Evolutionary conservation across 2,113 vertebrate genomes (phyloP).

Genomic region (Trinectes maculatus): DNA sequence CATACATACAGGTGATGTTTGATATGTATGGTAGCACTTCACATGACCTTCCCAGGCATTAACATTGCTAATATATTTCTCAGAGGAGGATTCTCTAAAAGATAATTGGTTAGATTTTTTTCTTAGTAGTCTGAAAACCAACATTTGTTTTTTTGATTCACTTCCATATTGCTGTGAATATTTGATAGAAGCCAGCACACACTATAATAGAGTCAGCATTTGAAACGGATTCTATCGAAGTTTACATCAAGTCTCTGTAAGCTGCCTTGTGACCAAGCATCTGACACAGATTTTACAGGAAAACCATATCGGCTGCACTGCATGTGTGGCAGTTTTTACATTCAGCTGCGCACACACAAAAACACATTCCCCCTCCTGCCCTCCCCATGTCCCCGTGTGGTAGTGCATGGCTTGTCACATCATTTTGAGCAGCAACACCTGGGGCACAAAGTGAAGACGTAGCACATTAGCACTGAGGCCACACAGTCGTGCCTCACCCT

Average conservation of each 20-base stretch:
- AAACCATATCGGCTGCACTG: too few relatives aligned
- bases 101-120: background rate
- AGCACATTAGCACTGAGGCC: constrained; percentile 58
- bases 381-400: constrained; percentile 27
- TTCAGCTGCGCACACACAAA: constrained; percentile 22
- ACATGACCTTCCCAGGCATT: background rate
- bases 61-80: background rate
- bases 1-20: background rate
- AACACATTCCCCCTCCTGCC: background rate
- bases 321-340: background rate
- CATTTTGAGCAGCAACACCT: constrained; percentile 51
- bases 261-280: background rate
- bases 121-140: background rate
- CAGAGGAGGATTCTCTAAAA: background rate
- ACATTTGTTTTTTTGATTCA: background rate
- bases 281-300: background rate
- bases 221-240: background rate
- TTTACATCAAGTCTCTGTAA: constrained; percentile 1
- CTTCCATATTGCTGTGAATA: background rate
- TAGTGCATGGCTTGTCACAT: constrained; percentile 44
- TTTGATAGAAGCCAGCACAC: background rate
- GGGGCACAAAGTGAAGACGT: constrained; percentile 55
- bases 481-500: constrained; percentile 24
- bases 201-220: background rate
- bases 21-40: background rate